phyloP scores from a whole-genome alignment of 2,113 vertebrate genomes.

The Aspiorhynchus laticeps region DNA sequence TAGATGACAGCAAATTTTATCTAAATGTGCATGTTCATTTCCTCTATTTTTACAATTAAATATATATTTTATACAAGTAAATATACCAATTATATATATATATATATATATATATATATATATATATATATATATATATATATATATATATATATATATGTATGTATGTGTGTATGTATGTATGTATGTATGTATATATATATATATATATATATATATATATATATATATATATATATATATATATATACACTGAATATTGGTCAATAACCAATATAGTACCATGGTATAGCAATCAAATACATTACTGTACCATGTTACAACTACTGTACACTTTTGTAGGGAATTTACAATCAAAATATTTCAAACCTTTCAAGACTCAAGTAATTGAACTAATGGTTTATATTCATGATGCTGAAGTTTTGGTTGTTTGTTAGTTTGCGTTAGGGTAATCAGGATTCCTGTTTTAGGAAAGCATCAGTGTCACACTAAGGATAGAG shows the following conservation, averaged over 20 bases:
- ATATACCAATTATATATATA: too few relatives aligned
- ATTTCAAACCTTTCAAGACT: not conserved
- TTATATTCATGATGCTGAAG: not conserved
- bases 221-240: too few relatives aligned
- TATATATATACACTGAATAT: too few relatives aligned
- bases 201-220: too few relatives aligned
- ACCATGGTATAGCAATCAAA: not conserved
- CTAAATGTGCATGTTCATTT: not conserved
- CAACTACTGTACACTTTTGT: not conserved
- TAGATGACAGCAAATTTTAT: not conserved
- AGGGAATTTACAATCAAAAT: not conserved
- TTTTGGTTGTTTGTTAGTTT: not conserved
- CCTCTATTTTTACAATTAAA: too few relatives aligned
- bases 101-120: too few relatives aligned
- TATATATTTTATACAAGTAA: too few relatives aligned
- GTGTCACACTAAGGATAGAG: slow-evolving; percentile 75
- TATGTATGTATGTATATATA: too few relatives aligned
- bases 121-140: too few relatives aligned
- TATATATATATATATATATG: too few relatives aligned
- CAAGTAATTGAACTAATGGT: not conserved
- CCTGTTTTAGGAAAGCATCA: slow-evolving; percentile 48
- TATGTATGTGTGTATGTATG: too few relatives aligned
- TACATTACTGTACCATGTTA: not conserved
- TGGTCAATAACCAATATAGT: not conserved
- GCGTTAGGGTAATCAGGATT: not conserved